A percentile compares a stretch with the other conserved stretches of the same genome.
These are phyloP conservation scores for Drosophila suboccidentalis DNA, from an alignment of 2,888 invertebrate species.

Conservation along the genomic window DNA sequence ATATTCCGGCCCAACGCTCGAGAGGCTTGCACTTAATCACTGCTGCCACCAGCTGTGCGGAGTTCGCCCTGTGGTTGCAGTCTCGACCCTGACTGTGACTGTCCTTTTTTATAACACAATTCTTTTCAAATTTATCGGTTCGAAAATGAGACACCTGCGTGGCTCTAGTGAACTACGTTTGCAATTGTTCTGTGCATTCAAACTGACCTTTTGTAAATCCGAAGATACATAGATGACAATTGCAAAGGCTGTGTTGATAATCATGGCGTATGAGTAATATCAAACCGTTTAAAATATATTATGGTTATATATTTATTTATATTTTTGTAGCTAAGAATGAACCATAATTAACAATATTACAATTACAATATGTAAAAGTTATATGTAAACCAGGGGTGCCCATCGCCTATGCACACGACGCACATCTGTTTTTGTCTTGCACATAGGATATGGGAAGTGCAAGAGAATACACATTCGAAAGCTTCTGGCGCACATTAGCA, in stretches of 20 bases:
- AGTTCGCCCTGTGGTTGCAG: constrained; percentile 44
- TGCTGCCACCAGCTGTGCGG: constrained; percentile 67
- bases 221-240: not conserved
- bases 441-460: no score
- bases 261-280: not conserved
- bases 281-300: fast-evolving
- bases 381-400: no score
- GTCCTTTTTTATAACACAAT: constrained; percentile 33
- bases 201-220: not conserved
- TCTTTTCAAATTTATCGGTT: constrained; percentile 47
- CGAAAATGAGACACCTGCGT: constrained; percentile 48
- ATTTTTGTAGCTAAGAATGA: not conserved
- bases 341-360: no score
- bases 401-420: no score
- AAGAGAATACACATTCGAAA: no score
- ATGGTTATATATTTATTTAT: not conserved
- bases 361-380: no score
- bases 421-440: no score
- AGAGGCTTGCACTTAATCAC: constrained; percentile 74
- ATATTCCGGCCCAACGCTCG: constrained; percentile 29
- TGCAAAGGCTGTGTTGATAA: not conserved
- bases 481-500: no score
- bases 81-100: constrained; percentile 16
- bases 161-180: constrained; percentile 7
- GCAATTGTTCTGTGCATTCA: not conserved